phyloP scores from a whole-genome alignment of 2,797 vertebrate genomes.

The Acropternis orthonyx region DNA sequence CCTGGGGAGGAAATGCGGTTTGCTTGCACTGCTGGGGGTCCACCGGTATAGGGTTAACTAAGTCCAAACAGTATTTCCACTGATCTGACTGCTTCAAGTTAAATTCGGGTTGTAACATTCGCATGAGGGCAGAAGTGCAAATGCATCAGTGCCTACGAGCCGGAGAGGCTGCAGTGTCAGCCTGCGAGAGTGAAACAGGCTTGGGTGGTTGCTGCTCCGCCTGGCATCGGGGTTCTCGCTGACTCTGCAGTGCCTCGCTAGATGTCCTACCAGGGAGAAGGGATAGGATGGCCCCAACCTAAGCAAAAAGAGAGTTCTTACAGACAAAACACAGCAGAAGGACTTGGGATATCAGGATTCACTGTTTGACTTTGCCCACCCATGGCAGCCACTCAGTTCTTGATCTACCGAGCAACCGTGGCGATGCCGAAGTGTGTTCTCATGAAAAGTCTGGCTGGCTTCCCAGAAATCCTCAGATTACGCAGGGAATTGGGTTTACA shows the following conservation, averaged over 20 bases:
- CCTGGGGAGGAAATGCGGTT: not conserved
- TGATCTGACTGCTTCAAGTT: not conserved
- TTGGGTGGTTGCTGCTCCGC: not conserved
- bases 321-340: not conserved
- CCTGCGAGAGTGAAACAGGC: not conserved
- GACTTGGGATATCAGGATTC: not conserved
- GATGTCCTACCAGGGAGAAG: not conserved
- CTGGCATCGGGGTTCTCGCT: not conserved
- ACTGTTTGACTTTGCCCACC: not conserved
- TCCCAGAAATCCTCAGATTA: constrained; percentile 4
- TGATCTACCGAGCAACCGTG: not conserved
- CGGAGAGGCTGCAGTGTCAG: not conserved
- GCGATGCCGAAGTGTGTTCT: fast-evolving
- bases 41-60: fast-evolving
- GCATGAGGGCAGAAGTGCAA: fast-evolving
- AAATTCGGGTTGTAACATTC: no score
- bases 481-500: not conserved
- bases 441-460: not conserved
- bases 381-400: not conserved
- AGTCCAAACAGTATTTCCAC: no score
- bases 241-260: not conserved
- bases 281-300: not conserved
- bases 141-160: not conserved
- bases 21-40: no score
- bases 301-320: not conserved